Conservation (phyloP, 2,888 invertebrate species). For the Rutpela maculata region DNA sequence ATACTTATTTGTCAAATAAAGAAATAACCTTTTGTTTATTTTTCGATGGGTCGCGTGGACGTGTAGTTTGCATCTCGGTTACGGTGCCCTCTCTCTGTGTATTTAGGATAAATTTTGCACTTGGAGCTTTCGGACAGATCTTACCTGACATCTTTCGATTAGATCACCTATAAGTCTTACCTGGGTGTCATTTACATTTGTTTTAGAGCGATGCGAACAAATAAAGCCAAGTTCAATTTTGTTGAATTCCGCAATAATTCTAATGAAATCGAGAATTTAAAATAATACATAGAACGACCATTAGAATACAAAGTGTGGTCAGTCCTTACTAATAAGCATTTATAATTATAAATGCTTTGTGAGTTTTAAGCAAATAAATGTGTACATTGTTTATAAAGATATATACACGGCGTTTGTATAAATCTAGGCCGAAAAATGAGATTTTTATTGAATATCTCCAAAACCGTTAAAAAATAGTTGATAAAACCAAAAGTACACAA, state of each 20-base stretch:
- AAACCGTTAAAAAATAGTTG: no score
- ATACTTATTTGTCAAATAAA: constrained; percentile 45
- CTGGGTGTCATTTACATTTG: constrained; percentile 33
- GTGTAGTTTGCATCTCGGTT: constrained; percentile 39
- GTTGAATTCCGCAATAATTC: neutral
- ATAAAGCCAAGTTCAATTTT: neutral
- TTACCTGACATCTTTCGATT: constrained; percentile 50
- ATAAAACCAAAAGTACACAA: no score
- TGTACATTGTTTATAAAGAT: no score
- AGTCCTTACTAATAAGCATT: no score
- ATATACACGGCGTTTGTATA: no score
- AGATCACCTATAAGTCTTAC: constrained; percentile 33
- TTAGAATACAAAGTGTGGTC: no score
- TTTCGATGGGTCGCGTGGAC: constrained; percentile 43
- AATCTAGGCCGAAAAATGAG: no score
- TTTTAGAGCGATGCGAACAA: constrained; percentile 11
- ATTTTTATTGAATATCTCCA: no score
- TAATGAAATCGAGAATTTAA: neutral
- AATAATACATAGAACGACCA: neutral
- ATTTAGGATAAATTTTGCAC: constrained; percentile 55
- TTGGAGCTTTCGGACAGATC: constrained; percentile 41
- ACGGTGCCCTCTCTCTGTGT: constrained; percentile 45
- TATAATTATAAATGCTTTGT: no score
- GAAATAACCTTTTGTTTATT: constrained; percentile 45
- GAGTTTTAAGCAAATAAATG: no score